Conservation (phyloP, 2,888 invertebrate species). For the Meteorus cinctellus region DNA sequence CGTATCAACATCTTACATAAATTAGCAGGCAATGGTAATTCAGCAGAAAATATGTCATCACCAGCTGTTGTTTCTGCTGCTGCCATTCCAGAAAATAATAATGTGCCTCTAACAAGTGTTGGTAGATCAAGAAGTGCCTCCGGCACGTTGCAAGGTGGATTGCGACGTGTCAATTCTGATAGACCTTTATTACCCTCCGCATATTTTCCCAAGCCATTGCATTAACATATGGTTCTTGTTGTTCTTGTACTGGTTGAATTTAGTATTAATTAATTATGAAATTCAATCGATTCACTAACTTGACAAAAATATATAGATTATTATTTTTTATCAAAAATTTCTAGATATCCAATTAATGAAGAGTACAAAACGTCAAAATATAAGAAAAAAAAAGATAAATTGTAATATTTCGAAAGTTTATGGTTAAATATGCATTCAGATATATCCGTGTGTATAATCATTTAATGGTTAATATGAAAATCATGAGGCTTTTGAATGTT, state of each 20-base stretch:
- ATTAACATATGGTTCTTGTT: conserved; percentile 55
- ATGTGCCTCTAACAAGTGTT: conserved; percentile 61
- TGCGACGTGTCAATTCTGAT: conserved; percentile 65
- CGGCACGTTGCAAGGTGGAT: conserved; percentile 64
- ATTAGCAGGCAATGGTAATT: conserved; percentile 54
- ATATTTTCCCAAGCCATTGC: conserved; percentile 69
- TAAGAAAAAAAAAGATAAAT: background rate
- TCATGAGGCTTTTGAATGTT: background rate
- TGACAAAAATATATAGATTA: conserved; percentile 32
- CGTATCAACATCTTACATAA: conserved; percentile 64
- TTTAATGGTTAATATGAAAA: background rate
- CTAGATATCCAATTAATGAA: background rate
- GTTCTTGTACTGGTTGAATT: conserved; percentile 32
- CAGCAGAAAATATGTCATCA: conserved; percentile 13
- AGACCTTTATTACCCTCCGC: conserved; percentile 69
- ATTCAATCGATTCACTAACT: conserved; percentile 31
- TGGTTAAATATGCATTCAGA: background rate
- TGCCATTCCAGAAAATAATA: conserved; percentile 66
- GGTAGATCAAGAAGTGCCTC: conserved; percentile 64
- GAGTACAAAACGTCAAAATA: conserved; percentile 25
- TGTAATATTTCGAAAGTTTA: background rate
- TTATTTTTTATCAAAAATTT: conserved; percentile 29
- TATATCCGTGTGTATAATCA: background rate
- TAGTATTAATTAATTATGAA: conserved; percentile 17
- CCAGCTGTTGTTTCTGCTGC: conserved; percentile 54